Conservation (phyloP, 2,888 invertebrate species). For the Drosophila atroscutellata region DNA sequence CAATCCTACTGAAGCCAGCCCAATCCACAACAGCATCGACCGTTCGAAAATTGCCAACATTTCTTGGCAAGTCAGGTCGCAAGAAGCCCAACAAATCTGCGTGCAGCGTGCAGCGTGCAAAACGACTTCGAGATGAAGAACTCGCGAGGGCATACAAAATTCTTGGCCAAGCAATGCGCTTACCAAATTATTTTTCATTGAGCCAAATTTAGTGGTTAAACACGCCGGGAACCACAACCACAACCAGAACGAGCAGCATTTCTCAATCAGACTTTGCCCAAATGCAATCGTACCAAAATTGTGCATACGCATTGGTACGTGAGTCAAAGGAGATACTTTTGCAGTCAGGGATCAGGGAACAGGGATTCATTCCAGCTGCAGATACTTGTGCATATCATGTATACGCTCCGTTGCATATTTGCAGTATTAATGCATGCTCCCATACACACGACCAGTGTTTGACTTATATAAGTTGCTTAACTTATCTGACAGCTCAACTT, state of each 20-base stretch:
- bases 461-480: constrained; percentile 70
- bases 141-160: constrained; percentile 25
- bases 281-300: constrained; percentile 30
- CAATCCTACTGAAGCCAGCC: background rate
- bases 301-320: constrained; percentile 44
- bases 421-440: constrained; percentile 50
- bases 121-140: constrained; percentile 39
- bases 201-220: constrained; percentile 55
- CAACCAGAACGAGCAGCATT: background rate
- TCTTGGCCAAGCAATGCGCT: constrained; percentile 37
- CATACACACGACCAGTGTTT: constrained; percentile 45
- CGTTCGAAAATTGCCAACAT: constrained; percentile 38
- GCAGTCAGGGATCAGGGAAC: background rate
- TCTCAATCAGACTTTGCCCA: constrained; percentile 35
- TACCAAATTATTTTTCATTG: constrained; percentile 71
- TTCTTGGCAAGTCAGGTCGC: constrained; percentile 51
- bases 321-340: background rate
- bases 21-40: background rate
- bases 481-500: constrained; percentile 57
- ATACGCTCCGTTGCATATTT: constrained; percentile 48
- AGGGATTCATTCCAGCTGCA: constrained; percentile 20
- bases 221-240: constrained; percentile 25
- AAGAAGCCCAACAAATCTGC: constrained; percentile 22
- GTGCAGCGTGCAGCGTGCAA: constrained; percentile 44
- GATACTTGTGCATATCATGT: constrained; percentile 3